phyloP scores from a whole-genome alignment of 1,140 invertebrate species.

The Stratiolaelaps scimitus region DNA sequence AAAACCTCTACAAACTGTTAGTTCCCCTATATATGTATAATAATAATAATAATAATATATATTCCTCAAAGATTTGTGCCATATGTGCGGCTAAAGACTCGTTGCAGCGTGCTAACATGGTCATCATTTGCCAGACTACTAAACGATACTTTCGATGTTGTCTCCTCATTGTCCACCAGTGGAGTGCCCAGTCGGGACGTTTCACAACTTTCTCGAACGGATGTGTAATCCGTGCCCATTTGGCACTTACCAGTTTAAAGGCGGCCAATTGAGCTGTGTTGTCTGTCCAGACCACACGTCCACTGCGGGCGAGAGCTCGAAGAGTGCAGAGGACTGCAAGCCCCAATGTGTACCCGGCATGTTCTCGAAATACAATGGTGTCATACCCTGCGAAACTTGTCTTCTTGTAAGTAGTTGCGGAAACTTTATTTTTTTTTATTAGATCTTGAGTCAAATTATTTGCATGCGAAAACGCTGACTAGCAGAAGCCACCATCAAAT shows the following conservation, averaged over 20 bases:
- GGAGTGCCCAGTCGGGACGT: constrained; percentile 54
- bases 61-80: too few relatives aligned
- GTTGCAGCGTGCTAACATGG: too few relatives aligned
- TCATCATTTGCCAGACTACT: too few relatives aligned
- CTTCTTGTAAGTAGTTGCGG: constrained; percentile 38
- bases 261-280: constrained; percentile 47
- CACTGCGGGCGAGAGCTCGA: constrained; percentile 48
- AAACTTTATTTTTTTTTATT: too few relatives aligned
- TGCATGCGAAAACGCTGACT: too few relatives aligned
- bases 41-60: too few relatives aligned
- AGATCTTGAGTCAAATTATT: too few relatives aligned
- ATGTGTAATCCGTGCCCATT: constrained; percentile 49
- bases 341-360: constrained; percentile 46
- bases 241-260: constrained; percentile 50
- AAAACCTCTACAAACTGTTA: too few relatives aligned
- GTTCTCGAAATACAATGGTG: constrained; percentile 42
- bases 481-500: too few relatives aligned
- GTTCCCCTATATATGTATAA: too few relatives aligned
- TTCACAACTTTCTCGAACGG: constrained; percentile 46
- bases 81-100: too few relatives aligned
- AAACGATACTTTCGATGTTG: too few relatives aligned
- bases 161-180: constrained; percentile 44
- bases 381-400: constrained; percentile 52
- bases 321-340: constrained; percentile 49
- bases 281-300: constrained; percentile 51